Base-by-base conservation (phyloP, 1,140 invertebrate genomes). In the Brachionus angularis region DNA sequence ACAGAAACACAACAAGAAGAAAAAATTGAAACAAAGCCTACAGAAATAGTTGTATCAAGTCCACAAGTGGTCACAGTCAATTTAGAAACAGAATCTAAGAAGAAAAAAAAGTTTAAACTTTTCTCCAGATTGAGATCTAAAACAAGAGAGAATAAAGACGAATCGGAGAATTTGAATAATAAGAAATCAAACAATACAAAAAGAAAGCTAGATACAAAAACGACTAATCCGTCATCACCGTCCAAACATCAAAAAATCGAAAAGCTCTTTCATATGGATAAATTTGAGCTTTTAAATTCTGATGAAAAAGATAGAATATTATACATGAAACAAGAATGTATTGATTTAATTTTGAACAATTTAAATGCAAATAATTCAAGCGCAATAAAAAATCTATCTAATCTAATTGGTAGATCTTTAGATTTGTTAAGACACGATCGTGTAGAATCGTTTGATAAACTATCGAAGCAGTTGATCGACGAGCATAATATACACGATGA, bases 321-420 rank as follows among this genome's bases (percentile, higher is more conserved):
- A 8, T 67, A 67, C 25, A 67, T 67, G 62, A 67, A 67, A 50
- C 16, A 46, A 16, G n/a, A 67, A 16, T 67, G 62, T 36, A 25
- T 50, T 31, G 27, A 46, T 18, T 50, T 67, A 21, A 21, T 67
- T 0, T 12, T 67, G 25, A 33, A 49, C 1, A 33, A 47, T 14
- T 8, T 67, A 29, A 27, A 1, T 4, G 10, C 23, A 23, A 8
- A 21, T 31, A 4, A 14, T 25, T 12, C 33, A 27, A 12, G 5
- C 0, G 8, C 36, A 44, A 46, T 0, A 64, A 25, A 47, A 2
- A 25, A 8, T 27, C 8, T 34, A n/a, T 44, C 25, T 67, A 7
- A 31, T 8, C 5, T 39, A 46, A 18, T 18, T 67, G 31, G 42
- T 67, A 18, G 62, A 29, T 67, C 62, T 8, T 21, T 67, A 10